Evolutionary conservation across 2,113 vertebrate species (phyloP), one percentile per base, ranked within the genome.

Genomic region (Phylloscopus trochiloides): DNA sequence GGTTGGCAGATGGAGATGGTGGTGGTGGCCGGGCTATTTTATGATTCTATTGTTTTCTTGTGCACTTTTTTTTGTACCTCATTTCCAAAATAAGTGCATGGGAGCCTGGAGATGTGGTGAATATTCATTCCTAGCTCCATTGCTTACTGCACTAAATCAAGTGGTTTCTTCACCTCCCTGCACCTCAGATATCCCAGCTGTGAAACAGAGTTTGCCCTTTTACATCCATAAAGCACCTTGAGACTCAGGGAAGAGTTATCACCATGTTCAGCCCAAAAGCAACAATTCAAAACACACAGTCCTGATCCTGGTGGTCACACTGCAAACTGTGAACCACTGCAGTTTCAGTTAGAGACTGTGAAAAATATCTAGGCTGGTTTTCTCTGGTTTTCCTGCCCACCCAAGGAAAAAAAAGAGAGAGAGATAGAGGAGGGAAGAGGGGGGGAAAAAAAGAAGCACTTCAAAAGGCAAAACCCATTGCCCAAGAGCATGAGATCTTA

Each of bases 401-500:
- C 14, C 18, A 58, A 73, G 7, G 3, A 25, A 3, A 8, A 22
- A 17, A 22, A 7, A 32, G 5, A 57, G 8, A 32, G 4, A 54
- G 2, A 25, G 9, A 13, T 3, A 31, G 13, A 26, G 26, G 18
- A n/a, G 40, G 6, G 6, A 21, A 67, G 8, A 32, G 2, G 2
- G 2, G 2, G 6, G 3, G 1, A 1, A 3, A 9, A 21, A 48
- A 32, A 21, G 22, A 57, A 57, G 0, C 10, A 83, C 86, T 92
- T 96, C 72, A 94, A 96, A 96, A 80, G 12, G 48, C 3, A 2
- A 17, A 31, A 34, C 52, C 38, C 42, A 40, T 92, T 92, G 86
- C 81, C 84, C 84, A 45, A 42, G 47, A 95, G 72, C 92, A 76
- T 3, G 50, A 96, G 57, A 94, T 94, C 72, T 90, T 84, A 76